Percentiles rank a stretch among this genome's conserved stretches.
Evolutionary conservation across 2,888 invertebrate species (phyloP).

Genomic region (Ochlodes sylvanus): DNA sequence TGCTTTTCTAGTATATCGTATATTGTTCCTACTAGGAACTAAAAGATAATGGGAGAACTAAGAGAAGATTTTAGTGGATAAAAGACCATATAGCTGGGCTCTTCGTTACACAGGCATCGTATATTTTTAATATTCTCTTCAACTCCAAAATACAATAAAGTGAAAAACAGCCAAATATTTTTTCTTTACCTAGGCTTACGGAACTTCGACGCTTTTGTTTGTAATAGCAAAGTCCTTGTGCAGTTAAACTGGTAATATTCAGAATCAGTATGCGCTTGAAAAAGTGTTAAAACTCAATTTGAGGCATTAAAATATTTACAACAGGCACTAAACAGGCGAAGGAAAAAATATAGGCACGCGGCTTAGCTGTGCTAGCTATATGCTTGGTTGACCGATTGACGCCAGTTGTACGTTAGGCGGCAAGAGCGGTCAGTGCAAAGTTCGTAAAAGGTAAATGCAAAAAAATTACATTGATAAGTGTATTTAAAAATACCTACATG

Average conservation of each 20-base stretch:
- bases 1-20: too few species aligned
- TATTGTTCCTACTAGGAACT: too few species aligned
- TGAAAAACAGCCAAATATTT: too few species aligned
- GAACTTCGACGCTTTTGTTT: not conserved
- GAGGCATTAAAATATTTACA: conserved; percentile 26
- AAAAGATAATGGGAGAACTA: too few species aligned
- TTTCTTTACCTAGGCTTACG: not conserved
- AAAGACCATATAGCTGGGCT: too few species aligned
- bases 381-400: conserved; percentile 60
- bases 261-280: conserved; percentile 21
- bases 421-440: conserved; percentile 25
- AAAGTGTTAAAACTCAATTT: conserved; percentile 35
- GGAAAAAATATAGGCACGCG: conserved; percentile 68
- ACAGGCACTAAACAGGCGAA: conserved; percentile 45
- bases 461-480: too few species aligned
- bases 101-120: too few species aligned
- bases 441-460: too few species aligned
- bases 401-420: conserved; percentile 48
- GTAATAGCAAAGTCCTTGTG: conserved; percentile 5
- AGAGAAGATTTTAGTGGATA: too few species aligned
- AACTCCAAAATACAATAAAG: too few species aligned
- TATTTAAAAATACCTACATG: too few species aligned
- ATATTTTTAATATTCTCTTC: too few species aligned
- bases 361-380: conserved; percentile 58
- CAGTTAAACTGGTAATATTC: conserved; percentile 10